phyloP scores from a whole-genome alignment of 2,888 invertebrate species.

The Gibbula magus region DNA sequence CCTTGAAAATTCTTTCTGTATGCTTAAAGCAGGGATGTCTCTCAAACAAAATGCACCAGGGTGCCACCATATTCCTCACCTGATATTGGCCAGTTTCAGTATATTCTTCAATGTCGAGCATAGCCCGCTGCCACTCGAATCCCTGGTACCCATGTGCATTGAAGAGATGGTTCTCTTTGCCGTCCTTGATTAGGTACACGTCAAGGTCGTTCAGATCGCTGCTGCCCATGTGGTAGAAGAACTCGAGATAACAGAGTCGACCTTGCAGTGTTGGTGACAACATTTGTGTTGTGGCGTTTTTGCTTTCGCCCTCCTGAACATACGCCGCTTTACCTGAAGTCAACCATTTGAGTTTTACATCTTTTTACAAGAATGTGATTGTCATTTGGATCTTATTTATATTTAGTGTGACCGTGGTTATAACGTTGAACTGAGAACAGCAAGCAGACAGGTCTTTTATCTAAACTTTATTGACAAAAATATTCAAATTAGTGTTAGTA shows the following conservation, averaged over 20 bases:
- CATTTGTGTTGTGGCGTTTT: slow-evolving; percentile 2
- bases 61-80: no score
- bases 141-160: slow-evolving; percentile 9
- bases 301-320: neutral
- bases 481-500: no score
- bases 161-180: slow-evolving; percentile 1
- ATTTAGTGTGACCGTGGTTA: no score
- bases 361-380: no score
- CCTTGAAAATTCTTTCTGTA: neutral
- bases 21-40: no score
- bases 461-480: no score
- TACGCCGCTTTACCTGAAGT: slow-evolving; percentile 7
- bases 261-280: slow-evolving; percentile 10
- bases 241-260: slow-evolving; percentile 26
- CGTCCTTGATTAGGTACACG: neutral
- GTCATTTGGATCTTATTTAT: no score
- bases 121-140: slow-evolving; percentile 19
- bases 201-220: neutral
- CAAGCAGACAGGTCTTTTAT: no score
- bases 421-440: neutral
- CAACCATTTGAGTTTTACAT: no score
- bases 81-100: neutral
- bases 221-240: slow-evolving; percentile 29
- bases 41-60: no score
- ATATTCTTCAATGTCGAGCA: slow-evolving; percentile 12